Conservation (phyloP, 2,797 vertebrate species). For the Petrocephalus sullivani region DNA sequence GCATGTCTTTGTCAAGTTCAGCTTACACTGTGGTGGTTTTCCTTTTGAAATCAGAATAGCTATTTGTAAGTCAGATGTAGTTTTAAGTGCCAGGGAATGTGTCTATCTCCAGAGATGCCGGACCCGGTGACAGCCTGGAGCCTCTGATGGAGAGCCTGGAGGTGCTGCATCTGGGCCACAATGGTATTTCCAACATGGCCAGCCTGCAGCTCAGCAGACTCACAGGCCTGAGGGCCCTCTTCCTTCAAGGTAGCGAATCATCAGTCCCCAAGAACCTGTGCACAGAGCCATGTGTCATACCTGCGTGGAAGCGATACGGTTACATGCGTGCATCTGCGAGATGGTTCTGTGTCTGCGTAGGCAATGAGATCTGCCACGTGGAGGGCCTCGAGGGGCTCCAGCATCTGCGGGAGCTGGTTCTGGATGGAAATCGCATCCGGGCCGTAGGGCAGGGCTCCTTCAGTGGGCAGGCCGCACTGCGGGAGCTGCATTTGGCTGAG, state of each 20-base stretch:
- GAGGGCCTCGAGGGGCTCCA: constrained; percentile 75
- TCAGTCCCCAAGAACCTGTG: background rate
- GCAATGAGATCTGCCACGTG: constrained; percentile 77
- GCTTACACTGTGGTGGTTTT: background rate
- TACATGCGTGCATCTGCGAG: background rate
- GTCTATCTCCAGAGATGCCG: constrained; percentile 55
- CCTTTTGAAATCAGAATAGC: background rate
- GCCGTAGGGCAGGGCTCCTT: constrained; percentile 67
- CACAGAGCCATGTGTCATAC: background rate
- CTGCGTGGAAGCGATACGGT: background rate
- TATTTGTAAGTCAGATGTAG: background rate
- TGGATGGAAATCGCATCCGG: constrained; percentile 76
- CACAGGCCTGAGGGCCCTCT: constrained; percentile 76
- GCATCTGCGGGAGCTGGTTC: constrained; percentile 67
- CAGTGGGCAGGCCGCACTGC: constrained; percentile 57
- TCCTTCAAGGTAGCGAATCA: constrained; percentile 70
- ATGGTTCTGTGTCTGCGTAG: constrained; percentile 40
- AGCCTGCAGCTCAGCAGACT: constrained; percentile 81
- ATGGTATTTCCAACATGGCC: constrained; percentile 77
- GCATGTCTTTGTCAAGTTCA: background rate
- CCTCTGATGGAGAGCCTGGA: constrained; percentile 81
- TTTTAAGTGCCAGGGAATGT: background rate
- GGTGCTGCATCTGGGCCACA: constrained; percentile 82
- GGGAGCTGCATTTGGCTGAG: constrained; percentile 69
- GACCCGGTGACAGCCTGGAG: constrained; percentile 57